phyloP scores from a whole-genome alignment of 2,888 invertebrate species.

The Nasonovia ribisnigri region DNA sequence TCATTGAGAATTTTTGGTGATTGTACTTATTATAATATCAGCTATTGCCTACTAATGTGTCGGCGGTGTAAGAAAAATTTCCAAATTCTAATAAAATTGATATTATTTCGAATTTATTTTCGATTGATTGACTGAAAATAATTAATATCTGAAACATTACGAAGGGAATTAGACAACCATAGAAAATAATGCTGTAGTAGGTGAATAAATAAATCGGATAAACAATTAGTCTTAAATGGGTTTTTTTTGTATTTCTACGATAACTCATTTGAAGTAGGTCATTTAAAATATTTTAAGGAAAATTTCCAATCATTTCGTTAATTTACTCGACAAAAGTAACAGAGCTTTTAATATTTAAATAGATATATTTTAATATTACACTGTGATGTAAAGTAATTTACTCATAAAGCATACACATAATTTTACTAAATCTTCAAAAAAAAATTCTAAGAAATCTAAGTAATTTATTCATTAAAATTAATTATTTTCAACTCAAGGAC shows the following conservation, averaged over 20 bases:
- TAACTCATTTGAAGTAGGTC: background rate
- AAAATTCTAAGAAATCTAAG: background rate
- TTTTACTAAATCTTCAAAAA: background rate
- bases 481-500: background rate
- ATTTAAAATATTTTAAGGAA: background rate
- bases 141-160: no score
- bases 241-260: background rate
- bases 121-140: background rate
- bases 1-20: background rate
- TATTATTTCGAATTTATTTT: background rate
- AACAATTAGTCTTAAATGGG: background rate
- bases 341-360: background rate
- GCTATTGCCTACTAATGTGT: background rate
- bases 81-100: background rate
- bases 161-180: no score
- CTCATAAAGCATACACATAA: background rate
- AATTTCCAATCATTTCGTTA: background rate
- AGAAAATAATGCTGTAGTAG: no score
- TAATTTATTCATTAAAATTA: conserved; percentile 2
- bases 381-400: background rate
- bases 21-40: background rate
- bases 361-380: background rate
- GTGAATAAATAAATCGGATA: background rate
- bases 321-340: background rate
- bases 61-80: background rate